Evolutionary conservation across 2,113 vertebrate genomes (phyloP), one percentile per base, ranked within the genome.

Genomic region (Scytalopus superciliaris): DNA sequence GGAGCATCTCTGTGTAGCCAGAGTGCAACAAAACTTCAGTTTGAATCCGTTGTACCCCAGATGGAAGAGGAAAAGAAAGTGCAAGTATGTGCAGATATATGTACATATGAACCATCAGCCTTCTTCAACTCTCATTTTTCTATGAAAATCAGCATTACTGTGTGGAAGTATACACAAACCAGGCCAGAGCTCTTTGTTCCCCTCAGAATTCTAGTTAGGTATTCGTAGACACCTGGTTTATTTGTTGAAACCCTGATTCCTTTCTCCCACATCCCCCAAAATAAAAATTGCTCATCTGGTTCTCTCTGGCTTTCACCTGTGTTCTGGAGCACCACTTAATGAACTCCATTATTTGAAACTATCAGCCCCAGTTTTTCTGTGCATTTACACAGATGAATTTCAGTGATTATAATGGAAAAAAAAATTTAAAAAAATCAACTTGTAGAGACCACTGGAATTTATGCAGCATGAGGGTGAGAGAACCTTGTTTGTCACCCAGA

Each of bases 281-380:
- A 49, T 53, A 45, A 52, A 73, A 81, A 42, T 31, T 19, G 45
- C 68, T 80, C 67, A 55, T 1, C 52, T 89, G 23, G 7, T 89
- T 96, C 72, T 95, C 84, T 70, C 72, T 93, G 70, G 78, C 25
- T 76, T 18, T 83, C 40, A 27, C 4, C 3, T 79, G 12, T 83
- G 78, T 88, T 90, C 82, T 94, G 72, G 76, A 89, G 74, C 57
- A 95, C 64, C 63, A 72, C 59, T 93, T 95, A 87, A 74, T 68
- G 83, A 62, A 84, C 59, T 76, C 13, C 37, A 21, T 79, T 96
- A 75, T 83, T 77, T 86, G 78, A 93, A 94, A 88, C 56, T 55
- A 80, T 96, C 91, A 91, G 73, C 94, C 80, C 68, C 83, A 87
- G 86, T 94, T 95, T 52, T 91, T 85, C 39, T 86, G 79, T 84